phyloP scores from a whole-genome alignment of 2,888 invertebrate species.

The Sympetrum striolatum region DNA sequence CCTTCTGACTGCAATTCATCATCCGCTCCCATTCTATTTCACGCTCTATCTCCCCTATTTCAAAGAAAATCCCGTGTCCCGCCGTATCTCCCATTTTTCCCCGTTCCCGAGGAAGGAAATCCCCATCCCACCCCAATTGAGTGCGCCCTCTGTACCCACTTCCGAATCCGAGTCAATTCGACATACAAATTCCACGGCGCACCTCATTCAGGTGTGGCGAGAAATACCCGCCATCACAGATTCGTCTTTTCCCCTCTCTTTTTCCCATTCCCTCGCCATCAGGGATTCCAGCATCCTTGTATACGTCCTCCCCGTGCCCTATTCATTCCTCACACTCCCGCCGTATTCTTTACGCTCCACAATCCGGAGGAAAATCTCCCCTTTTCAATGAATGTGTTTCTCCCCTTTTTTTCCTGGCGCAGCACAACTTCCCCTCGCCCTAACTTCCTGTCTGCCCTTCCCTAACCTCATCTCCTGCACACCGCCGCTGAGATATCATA shows the following conservation, averaged over 20 bases:
- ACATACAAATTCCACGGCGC: neutral
- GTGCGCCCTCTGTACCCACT: neutral
- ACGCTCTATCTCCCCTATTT: neutral
- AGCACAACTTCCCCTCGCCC: neutral
- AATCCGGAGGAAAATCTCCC: neutral
- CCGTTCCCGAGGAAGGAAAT: neutral
- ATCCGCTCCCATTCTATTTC: neutral
- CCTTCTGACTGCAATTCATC: neutral
- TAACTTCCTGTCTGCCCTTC: neutral
- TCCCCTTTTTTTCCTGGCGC: neutral
- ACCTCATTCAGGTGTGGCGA: conserved; percentile 13
- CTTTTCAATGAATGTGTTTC: conserved; percentile 15
- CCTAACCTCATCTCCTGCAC: neutral
- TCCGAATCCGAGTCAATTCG: neutral
- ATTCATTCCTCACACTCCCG: neutral
- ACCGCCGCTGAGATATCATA: neutral
- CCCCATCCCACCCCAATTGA: neutral
- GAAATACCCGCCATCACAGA: neutral
- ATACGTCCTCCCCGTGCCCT: neutral
- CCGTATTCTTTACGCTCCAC: neutral
- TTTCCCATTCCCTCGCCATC: neutral
- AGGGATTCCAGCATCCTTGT: neutral
- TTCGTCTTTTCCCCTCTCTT: neutral
- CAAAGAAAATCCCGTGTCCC: neutral
- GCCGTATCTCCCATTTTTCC: neutral